phyloP scores from a whole-genome alignment of 1,140 invertebrate species.

The Apis dorsata region DNA sequence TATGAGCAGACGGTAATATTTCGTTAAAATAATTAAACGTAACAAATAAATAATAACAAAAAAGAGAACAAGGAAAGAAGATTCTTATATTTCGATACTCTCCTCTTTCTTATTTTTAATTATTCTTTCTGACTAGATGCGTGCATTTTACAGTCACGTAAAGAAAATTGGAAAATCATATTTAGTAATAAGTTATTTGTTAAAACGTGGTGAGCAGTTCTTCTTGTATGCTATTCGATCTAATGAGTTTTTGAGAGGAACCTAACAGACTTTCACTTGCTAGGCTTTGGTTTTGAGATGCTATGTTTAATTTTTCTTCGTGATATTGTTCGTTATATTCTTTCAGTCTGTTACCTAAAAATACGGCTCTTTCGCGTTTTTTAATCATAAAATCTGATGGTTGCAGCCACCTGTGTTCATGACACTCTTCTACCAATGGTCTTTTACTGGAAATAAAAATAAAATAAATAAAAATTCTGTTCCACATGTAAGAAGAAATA shows the following conservation, averaged over 20 bases:
- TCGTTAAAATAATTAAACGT: slow-evolving; percentile 69
- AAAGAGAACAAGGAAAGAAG: slow-evolving; percentile 68
- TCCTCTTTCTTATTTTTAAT: slow-evolving; percentile 11
- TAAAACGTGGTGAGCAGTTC: slow-evolving; percentile 85
- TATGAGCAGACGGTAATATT: slow-evolving; percentile 9
- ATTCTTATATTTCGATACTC: slow-evolving; percentile 48
- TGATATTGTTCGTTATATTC: slow-evolving; percentile 90
- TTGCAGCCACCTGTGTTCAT: slow-evolving; percentile 96
- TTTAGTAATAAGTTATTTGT: slow-evolving; percentile 60
- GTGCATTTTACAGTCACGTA: slow-evolving; percentile 43
- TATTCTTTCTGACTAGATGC: slow-evolving; percentile 51
- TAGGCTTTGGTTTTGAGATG: slow-evolving; percentile 82
- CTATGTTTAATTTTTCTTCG: slow-evolving; percentile 81
- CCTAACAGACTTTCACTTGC: slow-evolving; percentile 74
- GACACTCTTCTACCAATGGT: slow-evolving; percentile 94
- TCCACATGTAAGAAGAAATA: slow-evolving; percentile 10
- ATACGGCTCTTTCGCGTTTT: slow-evolving; percentile 93
- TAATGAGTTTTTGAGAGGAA: slow-evolving; percentile 82
- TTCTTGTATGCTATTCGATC: slow-evolving; percentile 90
- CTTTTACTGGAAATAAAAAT: slow-evolving; percentile 87
- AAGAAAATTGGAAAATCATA: slow-evolving; percentile 70
- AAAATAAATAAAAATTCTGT: slow-evolving; percentile 16
- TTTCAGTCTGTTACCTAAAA: slow-evolving; percentile 90
- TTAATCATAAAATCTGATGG: slow-evolving; percentile 95
- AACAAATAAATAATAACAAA: slow-evolving; percentile 79